These are phyloP conservation scores for Scaptodrosophila latifasciaeformis DNA, from an alignment of 2,888 invertebrate genomes.

Conservation along the genomic window DNA sequence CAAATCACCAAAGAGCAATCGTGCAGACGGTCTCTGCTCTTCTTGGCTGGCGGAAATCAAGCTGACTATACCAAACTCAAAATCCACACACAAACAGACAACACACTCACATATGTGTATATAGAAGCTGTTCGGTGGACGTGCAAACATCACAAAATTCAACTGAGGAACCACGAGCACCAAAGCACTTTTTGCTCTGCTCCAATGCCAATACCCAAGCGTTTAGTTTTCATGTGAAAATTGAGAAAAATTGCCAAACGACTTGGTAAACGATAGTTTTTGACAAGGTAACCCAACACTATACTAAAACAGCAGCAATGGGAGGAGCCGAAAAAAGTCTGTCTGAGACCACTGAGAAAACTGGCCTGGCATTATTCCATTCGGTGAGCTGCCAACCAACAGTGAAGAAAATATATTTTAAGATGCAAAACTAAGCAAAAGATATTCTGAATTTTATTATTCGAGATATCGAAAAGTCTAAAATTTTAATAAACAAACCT, in stretches of 20 bases:
- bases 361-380: neutral
- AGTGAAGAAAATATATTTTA: too few species aligned
- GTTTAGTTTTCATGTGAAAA: slow-evolving; percentile 60
- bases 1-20: slow-evolving; percentile 67
- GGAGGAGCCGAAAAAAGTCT: slow-evolving; percentile 12
- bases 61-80: too few species aligned
- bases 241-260: slow-evolving; percentile 71
- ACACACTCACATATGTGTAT: too few species aligned
- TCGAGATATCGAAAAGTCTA: too few species aligned
- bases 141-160: slow-evolving; percentile 61
- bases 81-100: too few species aligned
- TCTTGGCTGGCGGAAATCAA: slow-evolving; percentile 29
- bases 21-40: slow-evolving; percentile 49
- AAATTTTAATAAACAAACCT: too few species aligned
- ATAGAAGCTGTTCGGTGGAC: too few species aligned
- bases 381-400: slow-evolving; percentile 6
- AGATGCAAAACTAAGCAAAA: too few species aligned
- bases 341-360: neutral
- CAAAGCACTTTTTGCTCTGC: slow-evolving; percentile 26
- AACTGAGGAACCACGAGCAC: too few species aligned
- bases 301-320: slow-evolving; percentile 7
- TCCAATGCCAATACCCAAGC: slow-evolving; percentile 28
- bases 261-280: slow-evolving; percentile 67
- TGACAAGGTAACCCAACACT: slow-evolving; percentile 38
- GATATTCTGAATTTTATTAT: too few species aligned